Percentiles rank a stretch among this genome's conserved stretches.
Evolutionary conservation across 2,113 vertebrate genomes (phyloP).

Genomic region (Pristiophorus japonicus): DNA sequence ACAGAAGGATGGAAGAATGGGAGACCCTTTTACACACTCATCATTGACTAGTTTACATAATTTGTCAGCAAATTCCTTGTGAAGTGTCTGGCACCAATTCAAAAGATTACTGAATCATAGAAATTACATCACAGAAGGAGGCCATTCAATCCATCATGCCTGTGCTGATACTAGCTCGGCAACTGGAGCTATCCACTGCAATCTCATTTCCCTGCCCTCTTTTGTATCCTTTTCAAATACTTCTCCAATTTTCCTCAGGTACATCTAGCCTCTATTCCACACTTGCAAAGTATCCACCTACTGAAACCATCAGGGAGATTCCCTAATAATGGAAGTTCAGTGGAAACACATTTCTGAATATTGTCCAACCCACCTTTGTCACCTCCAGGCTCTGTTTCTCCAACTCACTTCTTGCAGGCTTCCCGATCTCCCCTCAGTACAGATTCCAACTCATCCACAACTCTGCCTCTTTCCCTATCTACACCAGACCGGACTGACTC

Average conservation of each 20-base stretch:
- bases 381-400: neutral
- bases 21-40: no score
- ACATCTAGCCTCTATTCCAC: neutral
- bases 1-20: neutral
- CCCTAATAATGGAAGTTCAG: neutral
- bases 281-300: neutral
- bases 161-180: neutral
- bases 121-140: neutral
- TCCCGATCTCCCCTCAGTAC: neutral
- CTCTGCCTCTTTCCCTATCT: no score
- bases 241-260: neutral
- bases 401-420: neutral
- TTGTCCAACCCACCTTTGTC: neutral
- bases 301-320: neutral
- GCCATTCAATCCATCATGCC: neutral
- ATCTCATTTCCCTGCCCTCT: neutral
- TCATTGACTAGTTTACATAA: neutral
- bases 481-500: neutral
- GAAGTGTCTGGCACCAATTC: no score
- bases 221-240: neutral
- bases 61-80: neutral
- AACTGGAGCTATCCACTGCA: neutral
- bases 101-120: neutral
- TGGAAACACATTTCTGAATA: neutral
- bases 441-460: neutral